Evolutionary conservation across 1,140 invertebrate species (phyloP).

Genomic region (Drosophila repleta): DNA sequence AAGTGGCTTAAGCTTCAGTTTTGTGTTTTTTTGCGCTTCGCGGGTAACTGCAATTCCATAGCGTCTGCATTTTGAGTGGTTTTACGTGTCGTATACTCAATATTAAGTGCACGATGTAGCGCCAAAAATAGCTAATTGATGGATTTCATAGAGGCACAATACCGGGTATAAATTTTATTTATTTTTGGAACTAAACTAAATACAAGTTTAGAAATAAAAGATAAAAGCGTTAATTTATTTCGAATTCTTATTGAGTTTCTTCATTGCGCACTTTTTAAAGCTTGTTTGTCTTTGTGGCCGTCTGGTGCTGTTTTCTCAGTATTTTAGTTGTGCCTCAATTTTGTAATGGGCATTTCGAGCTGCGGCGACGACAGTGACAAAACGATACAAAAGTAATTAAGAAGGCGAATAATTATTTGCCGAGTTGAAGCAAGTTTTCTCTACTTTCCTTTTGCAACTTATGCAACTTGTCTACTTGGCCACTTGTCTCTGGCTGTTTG

Average conservation of each 20-base stretch:
- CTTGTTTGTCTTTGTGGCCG: background rate
- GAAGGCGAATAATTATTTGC: slow-evolving; percentile 36
- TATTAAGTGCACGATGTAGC: slow-evolving; percentile 11
- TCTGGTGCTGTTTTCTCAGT: background rate
- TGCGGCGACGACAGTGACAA: slow-evolving; percentile 38
- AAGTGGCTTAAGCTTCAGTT: slow-evolving; percentile 13
- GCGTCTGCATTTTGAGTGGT: slow-evolving; percentile 16
- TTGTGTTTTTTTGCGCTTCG: slow-evolving; percentile 14
- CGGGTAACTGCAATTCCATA: slow-evolving; percentile 17
- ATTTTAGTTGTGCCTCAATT: slow-evolving; percentile 4
- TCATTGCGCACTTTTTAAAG: background rate
- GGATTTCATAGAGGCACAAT: no score
- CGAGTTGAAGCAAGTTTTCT: slow-evolving; percentile 30
- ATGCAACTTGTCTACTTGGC: slow-evolving; percentile 29
- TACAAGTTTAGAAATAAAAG: no score
- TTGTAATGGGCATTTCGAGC: slow-evolving; percentile 46
- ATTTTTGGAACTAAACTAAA: no score
- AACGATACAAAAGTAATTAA: slow-evolving; percentile 40
- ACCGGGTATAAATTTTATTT: no score
- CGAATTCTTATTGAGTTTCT: no score
- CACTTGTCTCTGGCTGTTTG: slow-evolving; percentile 10
- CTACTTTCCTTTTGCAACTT: background rate
- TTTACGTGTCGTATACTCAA: slow-evolving; percentile 44
- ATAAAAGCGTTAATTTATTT: no score
- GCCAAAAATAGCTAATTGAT: background rate